A percentile compares a stretch with the other conserved stretches of the same genome.
These are phyloP conservation scores for Odiellus spinosus DNA, from an alignment of 2,888 invertebrate genomes.

Conservation along the genomic window DNA sequence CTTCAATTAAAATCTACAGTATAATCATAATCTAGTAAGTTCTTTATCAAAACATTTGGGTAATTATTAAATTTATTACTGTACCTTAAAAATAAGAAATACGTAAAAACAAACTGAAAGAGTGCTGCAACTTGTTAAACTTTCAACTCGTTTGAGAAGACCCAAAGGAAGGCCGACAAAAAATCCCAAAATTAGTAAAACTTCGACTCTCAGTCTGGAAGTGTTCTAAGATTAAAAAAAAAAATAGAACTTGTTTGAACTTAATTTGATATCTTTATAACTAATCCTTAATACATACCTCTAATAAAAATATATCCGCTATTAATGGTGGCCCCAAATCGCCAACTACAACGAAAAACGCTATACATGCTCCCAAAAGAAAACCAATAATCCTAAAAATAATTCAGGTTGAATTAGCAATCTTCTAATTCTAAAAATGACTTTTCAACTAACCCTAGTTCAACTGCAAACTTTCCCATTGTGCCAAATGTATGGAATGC, in stretches of 20 bases:
- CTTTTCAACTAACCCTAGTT: slow-evolving; percentile 42
- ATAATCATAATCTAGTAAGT: slow-evolving; percentile 1
- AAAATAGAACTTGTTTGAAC: no score
- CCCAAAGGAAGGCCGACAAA: slow-evolving; percentile 74
- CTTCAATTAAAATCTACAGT: slow-evolving; percentile 57
- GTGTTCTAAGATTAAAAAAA: slow-evolving; percentile 14
- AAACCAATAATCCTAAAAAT: slow-evolving; percentile 64
- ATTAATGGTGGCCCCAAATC: slow-evolving; percentile 86
- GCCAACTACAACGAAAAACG: slow-evolving; percentile 94
- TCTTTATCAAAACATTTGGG: no score
- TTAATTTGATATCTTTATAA: no score
- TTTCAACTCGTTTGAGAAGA: slow-evolving; percentile 72
- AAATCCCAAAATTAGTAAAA: slow-evolving; percentile 31
- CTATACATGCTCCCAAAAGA: slow-evolving; percentile 82
- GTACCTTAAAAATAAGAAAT: slow-evolving; percentile 69
- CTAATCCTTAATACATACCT: slow-evolving; percentile 33
- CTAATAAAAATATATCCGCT: slow-evolving; percentile 55
- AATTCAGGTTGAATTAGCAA: neutral
- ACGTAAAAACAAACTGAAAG: slow-evolving; percentile 83
- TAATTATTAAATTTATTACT: slow-evolving; percentile 13
- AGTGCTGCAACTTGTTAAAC: slow-evolving; percentile 67
- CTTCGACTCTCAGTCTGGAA: slow-evolving; percentile 13
- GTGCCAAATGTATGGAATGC: slow-evolving; percentile 81
- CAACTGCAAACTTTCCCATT: slow-evolving; percentile 76
- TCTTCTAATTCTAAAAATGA: neutral